Evolutionary conservation across 2,113 vertebrate species (phyloP).

Genomic region (Canis aureus): DNA sequence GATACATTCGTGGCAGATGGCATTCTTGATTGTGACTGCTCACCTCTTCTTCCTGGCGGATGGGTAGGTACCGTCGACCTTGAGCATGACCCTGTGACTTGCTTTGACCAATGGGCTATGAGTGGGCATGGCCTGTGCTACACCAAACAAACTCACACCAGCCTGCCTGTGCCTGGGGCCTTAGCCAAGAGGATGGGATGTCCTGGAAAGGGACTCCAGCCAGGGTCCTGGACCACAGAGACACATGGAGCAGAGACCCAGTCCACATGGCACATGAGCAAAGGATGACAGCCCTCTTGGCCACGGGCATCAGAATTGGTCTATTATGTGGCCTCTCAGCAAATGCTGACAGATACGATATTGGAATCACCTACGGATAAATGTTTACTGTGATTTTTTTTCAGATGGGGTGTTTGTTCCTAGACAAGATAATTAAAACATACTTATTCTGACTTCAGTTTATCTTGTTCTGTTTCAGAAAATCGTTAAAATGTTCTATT

Average conservation of each 20-base stretch:
- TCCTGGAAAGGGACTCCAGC: not conserved
- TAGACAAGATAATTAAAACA: not conserved
- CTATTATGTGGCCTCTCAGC: not conserved
- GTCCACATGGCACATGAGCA: not conserved
- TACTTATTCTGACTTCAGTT: not conserved
- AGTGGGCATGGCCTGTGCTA: no score
- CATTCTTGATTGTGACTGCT: fast-evolving
- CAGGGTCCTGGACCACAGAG: not conserved
- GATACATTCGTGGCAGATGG: not conserved
- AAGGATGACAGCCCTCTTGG: fast-evolving
- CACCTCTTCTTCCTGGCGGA: not conserved
- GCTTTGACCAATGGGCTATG: not conserved
- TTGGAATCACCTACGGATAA: fast-evolving
- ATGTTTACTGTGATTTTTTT: no score
- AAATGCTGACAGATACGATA: not conserved
- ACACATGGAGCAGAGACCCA: not conserved
- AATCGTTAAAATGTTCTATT: not conserved
- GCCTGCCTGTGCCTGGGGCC: not conserved
- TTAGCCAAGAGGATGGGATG: not conserved
- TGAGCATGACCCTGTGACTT: no score
- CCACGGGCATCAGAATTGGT: fast-evolving
- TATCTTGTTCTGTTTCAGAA: not conserved
- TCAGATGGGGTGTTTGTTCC: not conserved
- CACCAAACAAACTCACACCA: no score
- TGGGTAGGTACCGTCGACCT: fast-evolving